phyloP scores from a whole-genome alignment of 2,888 invertebrate species.

The Clusia tigrina region DNA sequence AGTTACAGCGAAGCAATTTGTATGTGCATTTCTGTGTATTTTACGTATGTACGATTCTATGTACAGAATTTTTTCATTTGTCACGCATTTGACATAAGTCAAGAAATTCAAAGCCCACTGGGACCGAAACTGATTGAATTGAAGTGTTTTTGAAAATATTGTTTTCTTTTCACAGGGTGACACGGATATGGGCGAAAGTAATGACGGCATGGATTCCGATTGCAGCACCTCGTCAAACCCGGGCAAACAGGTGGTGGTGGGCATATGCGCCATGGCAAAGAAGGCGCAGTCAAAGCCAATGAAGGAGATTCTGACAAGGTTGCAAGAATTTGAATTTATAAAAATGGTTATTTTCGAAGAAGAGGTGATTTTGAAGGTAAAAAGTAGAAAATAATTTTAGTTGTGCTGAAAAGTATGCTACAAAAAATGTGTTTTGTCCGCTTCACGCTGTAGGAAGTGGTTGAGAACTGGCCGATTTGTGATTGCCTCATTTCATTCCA shows the following conservation, averaged over 20 bases:
- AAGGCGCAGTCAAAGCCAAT: conserved; percentile 99
- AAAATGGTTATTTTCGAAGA: conserved; percentile 95
- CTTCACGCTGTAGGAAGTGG: conserved; percentile 73
- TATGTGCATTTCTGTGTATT: too few species aligned
- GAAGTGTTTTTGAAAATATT: too few species aligned
- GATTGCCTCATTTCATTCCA: conserved; percentile 99
- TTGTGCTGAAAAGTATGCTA: too few species aligned
- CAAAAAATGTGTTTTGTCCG: neutral
- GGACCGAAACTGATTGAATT: too few species aligned
- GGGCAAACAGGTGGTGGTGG: conserved; percentile 94
- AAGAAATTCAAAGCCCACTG: too few species aligned
- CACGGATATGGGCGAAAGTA: conserved; percentile 76
- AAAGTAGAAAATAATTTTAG: too few species aligned
- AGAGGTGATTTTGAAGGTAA: conserved; percentile 90
- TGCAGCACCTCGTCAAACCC: conserved; percentile 67
- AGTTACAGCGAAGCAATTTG: too few species aligned
- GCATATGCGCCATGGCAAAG: conserved; percentile 99
- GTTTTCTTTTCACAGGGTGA: conserved; percentile 70
- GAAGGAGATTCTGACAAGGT: conserved; percentile 95
- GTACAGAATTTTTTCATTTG: too few species aligned
- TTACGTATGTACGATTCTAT: too few species aligned
- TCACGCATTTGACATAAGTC: too few species aligned
- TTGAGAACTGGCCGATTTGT: conserved; percentile 97
- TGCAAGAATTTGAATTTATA: conserved; percentile 96
- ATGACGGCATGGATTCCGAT: conserved; percentile 69